A percentile compares a stretch with the other conserved stretches of the same genome.
Evolutionary conservation across 2,888 invertebrate genomes (phyloP).

Genomic region (Entomobrya multifasciata): DNA sequence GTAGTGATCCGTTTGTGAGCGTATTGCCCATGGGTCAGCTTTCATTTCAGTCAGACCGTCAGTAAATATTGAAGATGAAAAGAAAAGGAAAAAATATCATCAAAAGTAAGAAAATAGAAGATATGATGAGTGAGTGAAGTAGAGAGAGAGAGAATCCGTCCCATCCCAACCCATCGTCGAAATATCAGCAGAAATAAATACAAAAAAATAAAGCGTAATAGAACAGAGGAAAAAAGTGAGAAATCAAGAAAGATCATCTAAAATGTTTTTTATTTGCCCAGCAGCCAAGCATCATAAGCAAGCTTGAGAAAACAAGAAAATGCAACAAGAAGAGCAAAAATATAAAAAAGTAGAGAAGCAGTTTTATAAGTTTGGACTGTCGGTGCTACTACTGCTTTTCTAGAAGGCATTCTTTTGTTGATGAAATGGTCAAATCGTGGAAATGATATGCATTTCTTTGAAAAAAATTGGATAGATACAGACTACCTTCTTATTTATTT

Average conservation of each 20-base stretch:
- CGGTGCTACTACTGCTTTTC: constrained; percentile 14
- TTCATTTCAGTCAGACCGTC: constrained; percentile 65
- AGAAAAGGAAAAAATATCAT: constrained; percentile 52
- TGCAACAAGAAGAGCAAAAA: constrained; percentile 43
- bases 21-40: constrained; percentile 71
- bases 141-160: constrained; percentile 72
- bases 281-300: constrained; percentile 53
- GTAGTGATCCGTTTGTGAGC: constrained; percentile 50
- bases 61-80: constrained; percentile 59
- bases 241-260: constrained; percentile 43
- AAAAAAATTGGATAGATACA: constrained; percentile 54
- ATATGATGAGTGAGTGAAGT: too few relatives aligned
- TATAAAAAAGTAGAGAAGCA: constrained; percentile 50
- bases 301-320: constrained; percentile 31
- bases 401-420: constrained; percentile 63
- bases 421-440: constrained; percentile 70
- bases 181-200: constrained; percentile 40
- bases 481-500: constrained; percentile 37
- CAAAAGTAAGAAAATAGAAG: constrained; percentile 42
- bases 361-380: background rate
- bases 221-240: constrained; percentile 49
- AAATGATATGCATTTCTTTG: constrained; percentile 70
- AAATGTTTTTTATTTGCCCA: constrained; percentile 69
- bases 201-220: background rate
- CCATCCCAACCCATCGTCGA: constrained; percentile 59